Percentiles rank a stretch among this genome's conserved stretches.
phyloP scores from a whole-genome alignment of 2,797 vertebrate genomes.

The Gymnoscopelus microlampas region DNA sequence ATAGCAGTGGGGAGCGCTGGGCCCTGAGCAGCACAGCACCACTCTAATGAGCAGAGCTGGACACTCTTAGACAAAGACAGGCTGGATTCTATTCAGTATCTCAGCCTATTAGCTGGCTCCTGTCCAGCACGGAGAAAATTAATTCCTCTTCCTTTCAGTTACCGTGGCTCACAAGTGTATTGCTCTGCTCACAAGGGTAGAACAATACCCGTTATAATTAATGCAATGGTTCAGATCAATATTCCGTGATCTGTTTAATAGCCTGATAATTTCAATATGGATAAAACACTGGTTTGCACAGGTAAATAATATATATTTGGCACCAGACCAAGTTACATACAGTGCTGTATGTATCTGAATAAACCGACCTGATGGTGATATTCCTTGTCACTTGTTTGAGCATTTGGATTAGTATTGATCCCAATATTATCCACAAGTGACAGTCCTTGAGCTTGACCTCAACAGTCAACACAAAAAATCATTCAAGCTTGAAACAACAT shows the following conservation, averaged over 20 bases:
- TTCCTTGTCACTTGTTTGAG: neutral
- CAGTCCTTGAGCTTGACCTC: too few relatives aligned
- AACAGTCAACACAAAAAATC: constrained; percentile 1
- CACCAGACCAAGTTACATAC: neutral
- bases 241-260: constrained; percentile 25
- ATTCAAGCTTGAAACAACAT: neutral
- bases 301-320: constrained; percentile 11
- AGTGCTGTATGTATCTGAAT: neutral
- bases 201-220: constrained; percentile 62
- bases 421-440: neutral
- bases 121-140: constrained; percentile 75
- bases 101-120: constrained; percentile 73
- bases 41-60: constrained; percentile 80
- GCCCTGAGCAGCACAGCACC: constrained; percentile 71
- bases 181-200: constrained; percentile 47
- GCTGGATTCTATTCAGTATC: constrained; percentile 78
- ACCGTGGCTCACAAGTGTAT: constrained; percentile 69
- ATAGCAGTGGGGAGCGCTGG: constrained; percentile 61
- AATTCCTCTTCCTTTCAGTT: constrained; percentile 72
- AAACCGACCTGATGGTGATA: neutral
- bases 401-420: neutral
- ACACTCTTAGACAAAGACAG: constrained; percentile 76
- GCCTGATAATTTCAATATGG: constrained; percentile 20
- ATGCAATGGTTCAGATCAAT: constrained; percentile 61
- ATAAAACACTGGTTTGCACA: constrained; percentile 26